Conservation (phyloP, 92 coral and sea anemone genomes). For the Phenganax stokvisi region DNA sequence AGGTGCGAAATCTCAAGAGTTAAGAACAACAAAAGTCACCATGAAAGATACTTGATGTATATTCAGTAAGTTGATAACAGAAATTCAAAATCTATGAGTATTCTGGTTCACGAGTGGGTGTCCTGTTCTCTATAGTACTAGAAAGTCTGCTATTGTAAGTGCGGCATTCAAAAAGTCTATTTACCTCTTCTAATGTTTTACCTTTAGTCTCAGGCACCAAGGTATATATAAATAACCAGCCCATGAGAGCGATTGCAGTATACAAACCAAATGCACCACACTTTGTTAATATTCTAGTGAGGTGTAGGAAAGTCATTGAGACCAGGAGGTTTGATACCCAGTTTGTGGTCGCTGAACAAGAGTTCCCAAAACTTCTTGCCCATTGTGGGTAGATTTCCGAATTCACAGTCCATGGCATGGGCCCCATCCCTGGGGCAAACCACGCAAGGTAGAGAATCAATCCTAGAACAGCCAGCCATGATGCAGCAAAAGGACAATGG, state of each 20-base stretch:
- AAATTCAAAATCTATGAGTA: too few species aligned
- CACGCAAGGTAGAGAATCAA: constrained; percentile 43
- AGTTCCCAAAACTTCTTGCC: constrained; percentile 46
- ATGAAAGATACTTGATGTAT: too few species aligned
- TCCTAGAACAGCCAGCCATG: constrained; percentile 76
- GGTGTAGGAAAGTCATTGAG: constrained; percentile 40
- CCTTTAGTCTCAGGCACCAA: constrained; percentile 87
- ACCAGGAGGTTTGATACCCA: constrained; percentile 28
- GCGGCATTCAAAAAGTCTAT: constrained; percentile 49
- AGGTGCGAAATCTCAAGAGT: too few species aligned
- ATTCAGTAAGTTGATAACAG: too few species aligned
- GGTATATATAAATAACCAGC: constrained; percentile 70
- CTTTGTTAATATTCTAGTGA: constrained; percentile 50
- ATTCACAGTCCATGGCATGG: constrained; percentile 46
- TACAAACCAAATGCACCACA: constrained; percentile 90
- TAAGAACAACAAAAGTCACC: too few species aligned
- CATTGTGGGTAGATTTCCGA: constrained; percentile 47
- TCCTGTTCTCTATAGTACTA: not conserved
- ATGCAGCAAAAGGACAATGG: constrained; percentile 75
- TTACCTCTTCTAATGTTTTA: constrained; percentile 78
- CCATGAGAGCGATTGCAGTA: constrained; percentile 58
- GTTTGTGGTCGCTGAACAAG: constrained; percentile 37
- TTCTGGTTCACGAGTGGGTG: too few species aligned
- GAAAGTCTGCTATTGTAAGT: not conserved
- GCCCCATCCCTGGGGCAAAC: constrained; percentile 46